phyloP scores from a whole-genome alignment of 2,797 vertebrate species.

The Acipenser ruthenus region DNA sequence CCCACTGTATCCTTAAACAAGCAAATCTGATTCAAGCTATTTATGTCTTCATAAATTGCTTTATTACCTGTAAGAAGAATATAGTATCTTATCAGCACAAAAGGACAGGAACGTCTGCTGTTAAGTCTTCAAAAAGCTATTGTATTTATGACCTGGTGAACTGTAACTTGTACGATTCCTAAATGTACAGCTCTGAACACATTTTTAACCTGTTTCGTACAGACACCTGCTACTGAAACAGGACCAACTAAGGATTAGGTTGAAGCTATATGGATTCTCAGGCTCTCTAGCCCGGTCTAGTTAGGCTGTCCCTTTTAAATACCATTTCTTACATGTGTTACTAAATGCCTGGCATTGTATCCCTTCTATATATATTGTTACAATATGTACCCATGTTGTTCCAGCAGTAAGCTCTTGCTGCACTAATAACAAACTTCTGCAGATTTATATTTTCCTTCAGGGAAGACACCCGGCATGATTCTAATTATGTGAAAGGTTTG shows the following conservation, averaged over 20 bases:
- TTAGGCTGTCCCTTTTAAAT: not conserved
- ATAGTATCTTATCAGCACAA: too few relatives aligned
- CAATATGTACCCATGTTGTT: slow-evolving; percentile 11
- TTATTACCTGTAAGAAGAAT: too few relatives aligned
- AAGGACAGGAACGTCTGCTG: too few relatives aligned
- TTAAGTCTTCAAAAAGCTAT: too few relatives aligned
- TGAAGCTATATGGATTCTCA: slow-evolving; percentile 1
- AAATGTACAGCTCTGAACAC: slow-evolving; percentile 8
- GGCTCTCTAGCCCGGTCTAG: slow-evolving; percentile 7
- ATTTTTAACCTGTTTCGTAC: not conserved
- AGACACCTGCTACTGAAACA: not conserved
- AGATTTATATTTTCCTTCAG: slow-evolving; percentile 5
- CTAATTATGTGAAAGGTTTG: slow-evolving; percentile 31
- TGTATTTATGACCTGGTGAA: slow-evolving; percentile 5
- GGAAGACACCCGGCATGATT: slow-evolving; percentile 14
- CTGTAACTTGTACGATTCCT: slow-evolving; percentile 1
- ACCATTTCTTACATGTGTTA: slow-evolving; percentile 1
- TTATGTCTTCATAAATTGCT: too few relatives aligned
- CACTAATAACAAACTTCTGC: not conserved
- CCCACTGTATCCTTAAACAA: too few relatives aligned
- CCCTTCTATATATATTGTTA: not conserved
- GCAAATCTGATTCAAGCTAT: too few relatives aligned
- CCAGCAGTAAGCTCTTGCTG: slow-evolving; percentile 6
- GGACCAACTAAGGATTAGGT: not conserved
- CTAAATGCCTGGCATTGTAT: not conserved